Evolutionary conservation across 2,797 vertebrate species (phyloP).

Genomic region (Oreonectes daqikongensis): DNA sequence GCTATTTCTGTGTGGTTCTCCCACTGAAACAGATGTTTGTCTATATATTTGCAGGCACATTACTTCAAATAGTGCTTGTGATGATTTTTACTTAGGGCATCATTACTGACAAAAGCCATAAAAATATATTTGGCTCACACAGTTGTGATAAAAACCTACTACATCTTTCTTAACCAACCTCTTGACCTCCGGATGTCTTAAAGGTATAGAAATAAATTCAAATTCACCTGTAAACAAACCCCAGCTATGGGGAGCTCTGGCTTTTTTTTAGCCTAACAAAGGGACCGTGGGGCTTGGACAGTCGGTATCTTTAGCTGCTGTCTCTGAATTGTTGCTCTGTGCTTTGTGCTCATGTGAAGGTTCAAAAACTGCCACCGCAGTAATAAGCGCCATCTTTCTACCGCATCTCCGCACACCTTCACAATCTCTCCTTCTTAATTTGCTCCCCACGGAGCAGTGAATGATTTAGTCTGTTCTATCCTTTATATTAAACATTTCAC

Average conservation of each 20-base stretch:
- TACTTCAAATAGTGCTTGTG: constrained; percentile 4
- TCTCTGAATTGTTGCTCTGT: constrained; percentile 62
- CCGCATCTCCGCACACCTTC: constrained; percentile 79
- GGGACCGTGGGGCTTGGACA: constrained; percentile 62
- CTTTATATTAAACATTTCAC: constrained; percentile 87
- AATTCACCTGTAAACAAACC: constrained; percentile 23
- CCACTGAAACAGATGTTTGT: constrained; percentile 26
- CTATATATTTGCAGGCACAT: not conserved
- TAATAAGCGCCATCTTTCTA: constrained; percentile 89
- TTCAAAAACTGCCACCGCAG: constrained; percentile 71
- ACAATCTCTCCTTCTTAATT: constrained; percentile 81
- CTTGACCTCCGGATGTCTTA: constrained; percentile 7
- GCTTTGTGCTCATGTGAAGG: constrained; percentile 66
- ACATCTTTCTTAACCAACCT: not conserved
- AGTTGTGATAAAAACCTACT: constrained; percentile 1
- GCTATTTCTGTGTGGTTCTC: constrained; percentile 3
- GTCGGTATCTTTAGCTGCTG: constrained; percentile 28
- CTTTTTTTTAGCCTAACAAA: constrained; percentile 59
- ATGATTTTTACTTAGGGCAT: not conserved
- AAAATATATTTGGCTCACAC: not conserved
- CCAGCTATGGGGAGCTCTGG: not conserved
- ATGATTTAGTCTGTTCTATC: constrained; percentile 77
- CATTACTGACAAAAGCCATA: not conserved
- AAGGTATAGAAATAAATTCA: constrained; percentile 6
- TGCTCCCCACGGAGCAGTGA: constrained; percentile 83